Evolutionary conservation across 1,140 invertebrate species (phyloP), one percentile per base, ranked within the genome.

Genomic region (Dendroctonus ponderosae): DNA sequence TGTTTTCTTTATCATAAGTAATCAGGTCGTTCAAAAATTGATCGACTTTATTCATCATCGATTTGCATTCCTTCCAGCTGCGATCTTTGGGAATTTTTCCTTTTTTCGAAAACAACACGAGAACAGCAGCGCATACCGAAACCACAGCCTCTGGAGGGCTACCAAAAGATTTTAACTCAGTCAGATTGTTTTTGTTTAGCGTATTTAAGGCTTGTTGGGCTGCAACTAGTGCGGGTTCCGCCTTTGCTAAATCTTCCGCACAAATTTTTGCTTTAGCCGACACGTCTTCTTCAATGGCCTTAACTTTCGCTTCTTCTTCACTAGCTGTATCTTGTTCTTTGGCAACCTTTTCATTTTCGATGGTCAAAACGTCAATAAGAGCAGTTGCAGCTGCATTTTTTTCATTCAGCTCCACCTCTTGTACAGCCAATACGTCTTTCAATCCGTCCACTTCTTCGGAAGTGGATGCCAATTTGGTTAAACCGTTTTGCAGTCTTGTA

Each of bases 1-100:
- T 97, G 76, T 96, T 92, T 78, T 97, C 94, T 78, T 97, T 98
- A 77, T 97, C 91, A 74, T 96, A 97, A 75, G 92, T 91, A 15
- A 92, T 85, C 14, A 98, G 81, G 69, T 89, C 86, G 70, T 90
- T 85, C 38, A 98, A 79, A 79, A 98, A 98, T 68, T 88, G 85
- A 80, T 97, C 94, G 11, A 91, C 84, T 76, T 90, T 90, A 15
- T 84, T 86, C 91, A 94, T 94, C 80, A 93, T 87, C 5, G 81
- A 84, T 81, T 96, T 97, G 66, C 89, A 91, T 44, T 89, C 87
- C 81, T 96, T 97, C 96, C 96, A 98, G 57, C 90, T 93, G 71
- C 89, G 84, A 78, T 98, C 95, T 78, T 91, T 97, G 0, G 95
- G 93, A 57, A 97, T 86, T 81, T 94, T 94, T 5, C 92, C 93